phyloP scores from a whole-genome alignment of 2,888 invertebrate genomes.

The Mythimna lalbum region DNA sequence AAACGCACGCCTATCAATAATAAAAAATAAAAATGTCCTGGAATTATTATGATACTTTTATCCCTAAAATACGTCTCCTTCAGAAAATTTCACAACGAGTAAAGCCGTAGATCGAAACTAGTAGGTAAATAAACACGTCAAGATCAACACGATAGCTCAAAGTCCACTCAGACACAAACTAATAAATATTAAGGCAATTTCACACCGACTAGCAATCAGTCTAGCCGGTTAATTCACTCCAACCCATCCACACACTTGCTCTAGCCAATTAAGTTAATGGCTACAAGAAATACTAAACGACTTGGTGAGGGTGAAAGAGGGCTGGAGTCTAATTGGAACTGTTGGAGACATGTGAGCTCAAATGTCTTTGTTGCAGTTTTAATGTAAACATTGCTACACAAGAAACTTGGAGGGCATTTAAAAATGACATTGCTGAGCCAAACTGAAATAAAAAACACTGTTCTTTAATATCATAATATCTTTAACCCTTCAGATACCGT shows the following conservation, averaged over 20 bases:
- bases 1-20: too few relatives aligned
- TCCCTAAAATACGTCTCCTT: too few relatives aligned
- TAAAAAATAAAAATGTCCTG: too few relatives aligned
- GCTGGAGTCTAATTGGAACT: conserved; percentile 2
- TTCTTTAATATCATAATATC: too few relatives aligned
- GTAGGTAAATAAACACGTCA: neutral
- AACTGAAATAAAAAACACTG: too few relatives aligned
- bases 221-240: conserved; percentile 21
- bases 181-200: conserved; percentile 37
- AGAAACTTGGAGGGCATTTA: neutral
- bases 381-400: neutral
- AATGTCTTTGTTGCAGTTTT: neutral
- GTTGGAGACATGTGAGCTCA: neutral
- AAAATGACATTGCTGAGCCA: neutral
- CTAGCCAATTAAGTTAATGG: conserved; percentile 48
- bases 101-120: too few relatives aligned
- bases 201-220: conserved; percentile 26
- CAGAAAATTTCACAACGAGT: too few relatives aligned
- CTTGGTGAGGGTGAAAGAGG: conserved; percentile 5
- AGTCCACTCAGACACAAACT: neutral
- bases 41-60: too few relatives aligned
- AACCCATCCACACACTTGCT: conserved; percentile 23
- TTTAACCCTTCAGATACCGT: too few relatives aligned
- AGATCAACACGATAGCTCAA: neutral
- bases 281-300: conserved; percentile 32